Evolutionary conservation across 2,888 invertebrate genomes (phyloP).

Genomic region (Dryococelus australis): DNA sequence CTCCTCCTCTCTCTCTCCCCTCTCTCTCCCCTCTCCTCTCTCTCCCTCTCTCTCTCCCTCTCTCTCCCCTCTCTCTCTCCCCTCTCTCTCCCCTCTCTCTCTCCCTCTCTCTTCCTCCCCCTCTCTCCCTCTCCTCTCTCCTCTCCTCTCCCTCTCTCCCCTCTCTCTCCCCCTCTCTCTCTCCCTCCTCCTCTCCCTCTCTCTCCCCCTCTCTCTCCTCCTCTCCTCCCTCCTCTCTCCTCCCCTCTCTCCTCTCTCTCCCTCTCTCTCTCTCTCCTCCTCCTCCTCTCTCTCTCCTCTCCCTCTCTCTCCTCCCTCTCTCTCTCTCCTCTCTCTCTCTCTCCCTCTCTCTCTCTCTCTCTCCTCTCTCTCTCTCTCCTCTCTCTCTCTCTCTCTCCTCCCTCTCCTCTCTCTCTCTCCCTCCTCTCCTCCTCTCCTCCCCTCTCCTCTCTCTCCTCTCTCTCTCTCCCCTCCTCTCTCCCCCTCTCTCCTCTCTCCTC

Average conservation of each 20-base stretch:
- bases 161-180: background rate
- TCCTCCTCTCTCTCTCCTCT: background rate
- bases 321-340: background rate
- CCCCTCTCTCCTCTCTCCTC: no score
- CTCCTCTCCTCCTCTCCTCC: background rate
- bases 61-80: no score
- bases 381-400: background rate
- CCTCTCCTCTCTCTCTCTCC: background rate
- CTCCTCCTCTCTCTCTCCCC: background rate
- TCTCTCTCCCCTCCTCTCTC: no score
- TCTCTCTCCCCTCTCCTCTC: background rate
- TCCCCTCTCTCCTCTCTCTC: background rate
- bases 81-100: background rate
- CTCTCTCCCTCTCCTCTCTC: background rate
- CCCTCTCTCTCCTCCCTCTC: background rate
- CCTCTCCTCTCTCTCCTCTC: background rate
- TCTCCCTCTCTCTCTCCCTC: background rate
- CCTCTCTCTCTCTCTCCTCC: background rate
- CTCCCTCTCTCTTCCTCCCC: background rate
- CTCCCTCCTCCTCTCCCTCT: background rate
- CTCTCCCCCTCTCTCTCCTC: background rate
- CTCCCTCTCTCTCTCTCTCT: background rate
- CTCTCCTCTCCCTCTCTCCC: background rate
- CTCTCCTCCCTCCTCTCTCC: background rate
- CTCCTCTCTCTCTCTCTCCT: background rate